A percentile compares a stretch with the other conserved stretches of the same genome.
Conservation (phyloP, 2,113 vertebrate genomes). For the Psittacula cyanocephala region DNA sequence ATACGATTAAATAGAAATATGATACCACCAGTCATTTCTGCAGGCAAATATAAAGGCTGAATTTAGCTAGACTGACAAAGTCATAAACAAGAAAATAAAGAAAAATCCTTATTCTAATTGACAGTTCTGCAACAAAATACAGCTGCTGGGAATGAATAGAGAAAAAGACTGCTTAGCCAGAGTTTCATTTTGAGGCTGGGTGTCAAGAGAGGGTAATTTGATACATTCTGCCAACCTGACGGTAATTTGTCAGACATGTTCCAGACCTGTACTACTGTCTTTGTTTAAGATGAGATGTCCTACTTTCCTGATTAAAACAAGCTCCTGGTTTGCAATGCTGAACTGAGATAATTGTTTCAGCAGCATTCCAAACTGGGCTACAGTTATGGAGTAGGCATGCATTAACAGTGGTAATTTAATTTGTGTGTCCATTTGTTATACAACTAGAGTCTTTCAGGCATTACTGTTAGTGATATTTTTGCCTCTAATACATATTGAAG, state of each 20-base stretch:
- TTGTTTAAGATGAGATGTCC: not conserved
- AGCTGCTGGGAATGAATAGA: not conserved
- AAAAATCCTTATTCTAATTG: not conserved
- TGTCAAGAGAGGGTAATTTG: not conserved
- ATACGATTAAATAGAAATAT: not conserved
- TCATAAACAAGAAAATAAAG: not conserved
- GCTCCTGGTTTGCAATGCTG: not conserved
- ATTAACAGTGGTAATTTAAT: slow-evolving; percentile 61
- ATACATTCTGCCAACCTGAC: not conserved
- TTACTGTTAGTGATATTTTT: slow-evolving; percentile 3
- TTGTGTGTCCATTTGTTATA: slow-evolving; percentile 56
- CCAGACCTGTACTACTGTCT: not conserved
- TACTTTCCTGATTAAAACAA: not conserved
- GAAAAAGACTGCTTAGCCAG: not conserved
- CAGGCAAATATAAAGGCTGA: not conserved
- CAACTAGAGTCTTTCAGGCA: slow-evolving; percentile 42
- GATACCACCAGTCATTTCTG: not conserved
- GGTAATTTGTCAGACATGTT: not conserved
- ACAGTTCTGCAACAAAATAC: not conserved
- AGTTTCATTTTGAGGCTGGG: not conserved
- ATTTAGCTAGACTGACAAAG: not conserved
- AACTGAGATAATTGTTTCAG: slow-evolving; percentile 41
- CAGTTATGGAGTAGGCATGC: slow-evolving; percentile 10
- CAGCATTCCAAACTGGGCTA: slow-evolving; percentile 18
- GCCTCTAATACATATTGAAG: slow-evolving; percentile 28